These are phyloP conservation scores for Hemitrygon akajei DNA, from an alignment of 2,797 vertebrate species.

Conservation along the genomic window DNA sequence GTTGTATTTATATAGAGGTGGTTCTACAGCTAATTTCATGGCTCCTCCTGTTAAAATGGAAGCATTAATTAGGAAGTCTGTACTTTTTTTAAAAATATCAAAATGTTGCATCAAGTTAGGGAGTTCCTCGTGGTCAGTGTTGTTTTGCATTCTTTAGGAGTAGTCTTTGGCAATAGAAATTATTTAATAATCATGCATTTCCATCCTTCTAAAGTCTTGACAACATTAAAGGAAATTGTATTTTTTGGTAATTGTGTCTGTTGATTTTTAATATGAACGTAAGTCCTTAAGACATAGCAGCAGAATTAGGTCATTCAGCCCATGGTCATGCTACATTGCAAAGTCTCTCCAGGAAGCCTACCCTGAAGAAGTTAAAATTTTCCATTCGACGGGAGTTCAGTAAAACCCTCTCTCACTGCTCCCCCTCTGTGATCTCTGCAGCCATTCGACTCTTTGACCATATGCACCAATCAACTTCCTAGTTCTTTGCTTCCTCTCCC, in stretches of 20 bases:
- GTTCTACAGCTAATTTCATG: not conserved
- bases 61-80: conserved; percentile 30
- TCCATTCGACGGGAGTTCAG: too few relatives aligned
- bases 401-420: too few relatives aligned
- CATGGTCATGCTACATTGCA: too few relatives aligned
- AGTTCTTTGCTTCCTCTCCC: too few relatives aligned
- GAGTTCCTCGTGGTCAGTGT: conserved; percentile 20
- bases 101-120: conserved; percentile 23
- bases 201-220: not conserved
- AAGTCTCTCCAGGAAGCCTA: too few relatives aligned
- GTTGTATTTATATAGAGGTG: conserved; percentile 27
- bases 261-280: not conserved
- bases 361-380: too few relatives aligned
- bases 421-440: too few relatives aligned
- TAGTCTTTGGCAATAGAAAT: not conserved
- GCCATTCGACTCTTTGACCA: too few relatives aligned
- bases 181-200: not conserved
- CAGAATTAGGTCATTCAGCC: too few relatives aligned
- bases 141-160: conserved; percentile 8
- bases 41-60: conserved; percentile 27
- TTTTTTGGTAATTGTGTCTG: not conserved
- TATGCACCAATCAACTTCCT: too few relatives aligned
- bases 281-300: too few relatives aligned
- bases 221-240: not conserved
- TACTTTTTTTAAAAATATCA: conserved; percentile 19